Evolutionary conservation across 1,140 invertebrate species (phyloP), one percentile per base, ranked within the genome.

Genomic region (Drosophila sp.): DNA sequence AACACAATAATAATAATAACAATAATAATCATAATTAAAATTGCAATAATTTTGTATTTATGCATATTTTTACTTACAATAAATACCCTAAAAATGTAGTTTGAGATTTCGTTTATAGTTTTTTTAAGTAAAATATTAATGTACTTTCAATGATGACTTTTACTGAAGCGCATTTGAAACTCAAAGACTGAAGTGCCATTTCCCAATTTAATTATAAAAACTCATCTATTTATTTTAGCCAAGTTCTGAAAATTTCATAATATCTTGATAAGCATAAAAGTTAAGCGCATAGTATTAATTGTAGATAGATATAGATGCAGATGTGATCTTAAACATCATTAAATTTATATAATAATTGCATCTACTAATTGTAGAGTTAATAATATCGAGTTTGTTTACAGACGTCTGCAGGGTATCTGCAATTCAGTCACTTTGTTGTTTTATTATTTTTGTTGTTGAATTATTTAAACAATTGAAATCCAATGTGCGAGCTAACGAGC

Each of bases 11-110:
- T 53, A 43, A 61, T 51, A 51, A 61, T 67, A 18, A 36, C 36
- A 53, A 36, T 61, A 61, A 51, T 43, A 69, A 51, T 41, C 13
- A 43, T 57, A 62, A 62, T 62, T 21, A 38, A 18, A 62, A 32
- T 25, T 54, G 25, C 43, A 61, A 48, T 61, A 21, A 5, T n/a
- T n/a, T 50, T 43, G 46, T 48, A 56, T 54, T 43, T 51, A 53
- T 64, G 38, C 38, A 53, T 64, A 27, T 45, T 36, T 46, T 61
- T 27, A 8, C 38, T 7, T 2, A 11, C 8, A n/a, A 5, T n/a
- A 9, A 14, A 21, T 66, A 21, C 14, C 50, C 32, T 36, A 4
- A 0, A 16, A 11, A 51, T 38, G n/a, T 7, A 21, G 7, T 34
- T 36, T 2, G 34, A 36, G 0, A 11, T n/a, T 36, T 36, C 4